These are phyloP conservation scores for Panthera tigris DNA, from an alignment of 2,113 vertebrate genomes.

Conservation along the genomic window DNA sequence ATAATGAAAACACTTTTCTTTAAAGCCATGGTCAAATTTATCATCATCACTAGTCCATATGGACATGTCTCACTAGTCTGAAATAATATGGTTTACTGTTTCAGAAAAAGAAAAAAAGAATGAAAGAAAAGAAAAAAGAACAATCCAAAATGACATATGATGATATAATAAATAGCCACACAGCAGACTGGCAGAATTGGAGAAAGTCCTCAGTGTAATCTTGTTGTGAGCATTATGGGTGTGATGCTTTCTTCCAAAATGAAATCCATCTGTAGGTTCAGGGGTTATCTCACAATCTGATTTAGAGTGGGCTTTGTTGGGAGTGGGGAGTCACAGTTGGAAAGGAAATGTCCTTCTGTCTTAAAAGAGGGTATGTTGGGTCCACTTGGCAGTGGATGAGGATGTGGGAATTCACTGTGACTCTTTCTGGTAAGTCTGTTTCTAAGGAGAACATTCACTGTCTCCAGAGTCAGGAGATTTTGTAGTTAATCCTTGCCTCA, in stretches of 20 bases:
- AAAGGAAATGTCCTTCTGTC: neutral
- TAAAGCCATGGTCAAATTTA: neutral
- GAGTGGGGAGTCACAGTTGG: neutral
- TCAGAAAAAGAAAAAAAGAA: neutral
- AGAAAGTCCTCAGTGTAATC: neutral
- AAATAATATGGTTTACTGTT: neutral
- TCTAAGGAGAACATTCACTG: neutral
- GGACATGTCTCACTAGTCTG: neutral
- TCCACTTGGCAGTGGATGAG: neutral
- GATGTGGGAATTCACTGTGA: neutral
- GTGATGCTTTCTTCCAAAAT: neutral
- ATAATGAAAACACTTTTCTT: conserved; percentile 29
- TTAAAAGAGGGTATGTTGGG: neutral
- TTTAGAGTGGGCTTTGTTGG: neutral
- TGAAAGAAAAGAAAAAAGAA: neutral
- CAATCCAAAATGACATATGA: neutral
- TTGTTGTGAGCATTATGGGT: neutral
- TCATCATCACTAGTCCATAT: neutral
- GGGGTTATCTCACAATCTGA: neutral
- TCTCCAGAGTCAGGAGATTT: neutral
- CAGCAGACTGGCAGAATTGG: neutral
- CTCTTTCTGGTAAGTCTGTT: neutral
- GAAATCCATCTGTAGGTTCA: neutral
- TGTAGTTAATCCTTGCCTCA: neutral
- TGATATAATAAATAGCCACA: neutral